Evolutionary conservation across 2,113 vertebrate species (phyloP).

Genomic region (Salvelinus namaycush): DNA sequence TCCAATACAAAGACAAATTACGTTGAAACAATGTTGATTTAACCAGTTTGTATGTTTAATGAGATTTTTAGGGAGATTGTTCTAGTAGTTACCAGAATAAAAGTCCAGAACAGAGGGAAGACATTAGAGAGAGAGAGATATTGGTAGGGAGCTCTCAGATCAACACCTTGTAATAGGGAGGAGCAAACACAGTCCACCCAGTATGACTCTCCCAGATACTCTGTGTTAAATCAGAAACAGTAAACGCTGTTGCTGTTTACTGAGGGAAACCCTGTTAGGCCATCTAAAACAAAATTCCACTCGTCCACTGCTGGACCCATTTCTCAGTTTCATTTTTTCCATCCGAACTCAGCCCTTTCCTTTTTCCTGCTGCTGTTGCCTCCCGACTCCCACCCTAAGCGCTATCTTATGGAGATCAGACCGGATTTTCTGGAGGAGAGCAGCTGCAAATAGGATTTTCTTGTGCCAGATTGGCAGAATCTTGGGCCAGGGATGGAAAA

Average conservation of each 20-base stretch:
- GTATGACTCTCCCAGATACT: constrained; percentile 39
- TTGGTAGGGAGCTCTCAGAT: constrained; percentile 12
- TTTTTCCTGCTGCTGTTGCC: constrained; percentile 69
- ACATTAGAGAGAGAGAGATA: background rate
- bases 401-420: constrained; percentile 80
- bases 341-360: constrained; percentile 63
- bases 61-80: constrained; percentile 39
- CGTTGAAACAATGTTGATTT: constrained; percentile 12
- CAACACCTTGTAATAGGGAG: constrained; percentile 30
- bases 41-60: constrained; percentile 36
- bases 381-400: constrained; percentile 50
- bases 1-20: no score
- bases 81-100: constrained; percentile 15
- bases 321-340: constrained; percentile 80
- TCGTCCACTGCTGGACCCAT: constrained; percentile 54
- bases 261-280: constrained; percentile 80
- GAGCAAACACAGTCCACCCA: constrained; percentile 47
- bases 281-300: constrained; percentile 74
- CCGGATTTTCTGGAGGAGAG: constrained; percentile 76
- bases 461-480: constrained; percentile 82
- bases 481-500: constrained; percentile 71
- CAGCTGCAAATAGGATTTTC: constrained; percentile 76
- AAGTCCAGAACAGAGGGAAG: constrained; percentile 22
- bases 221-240: constrained; percentile 64
- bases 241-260: constrained; percentile 81